Base-by-base conservation (phyloP, 2,797 vertebrate species). In the Tamandua tetradactyla region DNA sequence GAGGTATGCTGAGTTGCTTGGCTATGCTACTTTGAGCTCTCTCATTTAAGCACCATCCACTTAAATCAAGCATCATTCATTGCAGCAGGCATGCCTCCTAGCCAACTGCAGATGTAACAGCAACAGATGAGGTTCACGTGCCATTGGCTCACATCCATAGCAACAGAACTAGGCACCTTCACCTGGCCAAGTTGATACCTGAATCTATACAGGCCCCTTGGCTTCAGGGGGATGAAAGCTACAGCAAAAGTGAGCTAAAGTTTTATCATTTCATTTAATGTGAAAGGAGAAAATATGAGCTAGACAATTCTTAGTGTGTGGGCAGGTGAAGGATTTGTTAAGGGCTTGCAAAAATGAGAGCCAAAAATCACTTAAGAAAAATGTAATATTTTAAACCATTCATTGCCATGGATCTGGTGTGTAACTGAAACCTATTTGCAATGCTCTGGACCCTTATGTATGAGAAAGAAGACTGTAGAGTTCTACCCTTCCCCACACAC, bases 341-440 rank as follows among this genome's bases (percentile, higher is more conserved):
- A 85, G 17, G 27, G 15, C 40, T 83, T 95, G 32, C 55, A 87
- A 62, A 95, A 94, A 72, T 88, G 66, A 89, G 7, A 94, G 52
- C 62, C 49, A 81, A 47, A n/a, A 75, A 69, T 79, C 78, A 52
- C 44, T 23, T 57, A 71, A 66, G 89, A 87, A 55, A 92, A 95
- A 71, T 75, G 15, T 94, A 81, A 55, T 86, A 49, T 76, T 78
- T 92, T 89, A 35, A 82, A 82, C 35, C 64, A 11, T 40, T 80
- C 37, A 69, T 61, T 44, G n/a, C 68, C 59, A 62, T 94, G 64
- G 2, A 35, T 87, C 66, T 91, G 35, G 30, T 2, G 13, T 92
- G n/a, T 37, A 47, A 5, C 14, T n/a, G 47, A 93, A 49, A n/a
- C 42, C 68, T 87, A 14, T 62, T 82, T 91, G 61, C 94, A 82